Base-by-base conservation (phyloP, 2,797 vertebrate species). In the Eulemur coronatus region DNA sequence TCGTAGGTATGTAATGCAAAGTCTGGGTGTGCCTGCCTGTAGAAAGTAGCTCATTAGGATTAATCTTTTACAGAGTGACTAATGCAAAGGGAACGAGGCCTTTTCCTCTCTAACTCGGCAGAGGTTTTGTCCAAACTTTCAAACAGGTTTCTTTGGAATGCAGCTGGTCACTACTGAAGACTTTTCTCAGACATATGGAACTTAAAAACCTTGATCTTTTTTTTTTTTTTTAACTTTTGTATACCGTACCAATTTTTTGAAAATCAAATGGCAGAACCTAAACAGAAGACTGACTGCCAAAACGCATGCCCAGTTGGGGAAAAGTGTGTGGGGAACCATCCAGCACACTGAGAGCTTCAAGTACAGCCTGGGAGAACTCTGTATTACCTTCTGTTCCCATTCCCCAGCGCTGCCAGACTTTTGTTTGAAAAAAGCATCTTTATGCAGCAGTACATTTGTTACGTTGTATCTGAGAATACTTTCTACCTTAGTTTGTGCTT, bases 51-150 rank as follows among this genome's bases (percentile, higher is more conserved):
- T 98, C 96, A 70, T 98, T 98, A 98, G 97, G 97, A 98, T 98
- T 98, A 98, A 98, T 98, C 97, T 98, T 98, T 98, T 92, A 96
- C 96, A 89, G 97, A 92, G 92, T 98, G 98, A 98, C 94, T 98
- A 98, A 98, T 97, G 96, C 97, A 76, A 91, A 96, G 97, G 95
- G 98, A 98, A 98, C 82, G 98, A 97, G 96, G 97, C 95, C 30
- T 94, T 98, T 98, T 97, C 96, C 97, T 98, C 93, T 93, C 92
- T 85, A 82, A 94, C 96, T 98, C 82, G 46, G 89, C 91, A 92
- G 94, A 97, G 94, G 59, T 97, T 98, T 93, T 96, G 67, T 97
- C 96, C 95, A 80, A 89, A 92, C 95, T 98, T 98, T 97, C 96
- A 96, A 96, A 96, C 89, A 84, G 91, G 79, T 97, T 98, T 97